These are phyloP conservation scores for Taenioides sp. DNA, from an alignment of 2,797 vertebrate genomes.

Conservation along the genomic window DNA sequence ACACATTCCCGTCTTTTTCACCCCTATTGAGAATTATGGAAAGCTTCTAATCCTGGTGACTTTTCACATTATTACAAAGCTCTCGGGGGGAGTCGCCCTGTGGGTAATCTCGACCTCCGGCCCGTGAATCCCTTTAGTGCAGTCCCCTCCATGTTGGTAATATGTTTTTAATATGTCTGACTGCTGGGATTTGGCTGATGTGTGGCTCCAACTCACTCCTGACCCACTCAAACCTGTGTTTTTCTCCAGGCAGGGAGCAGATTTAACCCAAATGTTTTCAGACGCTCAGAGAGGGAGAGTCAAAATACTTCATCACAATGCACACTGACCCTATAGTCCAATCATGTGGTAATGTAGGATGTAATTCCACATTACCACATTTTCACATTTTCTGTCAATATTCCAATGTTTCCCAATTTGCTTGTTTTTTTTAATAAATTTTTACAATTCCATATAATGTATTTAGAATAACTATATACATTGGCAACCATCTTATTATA, in stretches of 20 bases:
- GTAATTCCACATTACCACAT: no score
- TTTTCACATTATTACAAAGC: constrained; percentile 47
- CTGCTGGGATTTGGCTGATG: constrained; percentile 42
- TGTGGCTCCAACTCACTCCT: constrained; percentile 23
- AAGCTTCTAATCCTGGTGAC: constrained; percentile 49
- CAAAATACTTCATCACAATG: not conserved
- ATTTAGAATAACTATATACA: no score
- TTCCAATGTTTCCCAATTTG: no score
- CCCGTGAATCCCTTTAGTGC: constrained; percentile 29
- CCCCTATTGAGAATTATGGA: constrained; percentile 34
- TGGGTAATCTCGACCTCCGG: constrained; percentile 46
- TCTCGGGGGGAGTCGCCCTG: constrained; percentile 17
- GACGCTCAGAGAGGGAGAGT: not conserved
- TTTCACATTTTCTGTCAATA: not conserved
- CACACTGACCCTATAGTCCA: not conserved
- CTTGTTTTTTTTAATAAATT: no score
- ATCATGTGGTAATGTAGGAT: not conserved
- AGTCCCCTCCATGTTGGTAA: constrained; percentile 28
- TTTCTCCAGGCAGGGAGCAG: constrained; percentile 12
- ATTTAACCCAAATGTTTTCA: constrained; percentile 29
- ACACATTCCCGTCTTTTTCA: constrained; percentile 43
- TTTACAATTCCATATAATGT: no score
- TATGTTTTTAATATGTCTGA: constrained; percentile 53
- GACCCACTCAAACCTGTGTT: constrained; percentile 21
- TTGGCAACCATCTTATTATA: no score